Conservation (phyloP, 2,888 invertebrate genomes). For the Podotricha telesiphe region DNA sequence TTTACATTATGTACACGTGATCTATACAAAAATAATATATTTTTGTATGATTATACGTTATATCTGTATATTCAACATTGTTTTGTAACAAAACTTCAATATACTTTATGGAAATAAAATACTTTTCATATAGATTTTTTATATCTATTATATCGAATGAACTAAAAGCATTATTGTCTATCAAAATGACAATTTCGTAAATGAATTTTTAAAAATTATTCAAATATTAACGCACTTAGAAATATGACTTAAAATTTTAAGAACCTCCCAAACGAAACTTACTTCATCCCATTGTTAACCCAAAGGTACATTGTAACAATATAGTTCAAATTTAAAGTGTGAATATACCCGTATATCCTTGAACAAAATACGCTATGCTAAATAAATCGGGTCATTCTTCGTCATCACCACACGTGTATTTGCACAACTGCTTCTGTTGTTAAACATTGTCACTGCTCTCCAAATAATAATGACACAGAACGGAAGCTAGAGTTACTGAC, state of each 20-base stretch:
- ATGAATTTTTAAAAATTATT: not conserved
- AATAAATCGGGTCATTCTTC: constrained; percentile 27
- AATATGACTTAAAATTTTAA: not conserved
- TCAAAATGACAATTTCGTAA: no score
- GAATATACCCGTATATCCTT: constrained; percentile 38
- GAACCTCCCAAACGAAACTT: constrained; percentile 4
- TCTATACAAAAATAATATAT: no score
- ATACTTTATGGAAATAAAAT: no score
- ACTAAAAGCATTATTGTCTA: no score
- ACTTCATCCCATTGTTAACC: constrained; percentile 29
- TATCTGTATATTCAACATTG: no score
- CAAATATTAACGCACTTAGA: not conserved
- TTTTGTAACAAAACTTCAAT: no score
- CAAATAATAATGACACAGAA: constrained; percentile 6
- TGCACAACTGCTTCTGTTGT: constrained; percentile 32
- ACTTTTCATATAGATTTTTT: no score
- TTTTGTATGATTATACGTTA: no score
- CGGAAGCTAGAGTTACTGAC: constrained; percentile 13
- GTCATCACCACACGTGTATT: constrained; percentile 36
- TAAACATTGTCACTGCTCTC: constrained; percentile 12
- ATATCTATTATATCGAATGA: no score
- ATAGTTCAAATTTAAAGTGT: constrained; percentile 26
- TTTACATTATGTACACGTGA: no score
- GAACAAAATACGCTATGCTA: constrained; percentile 28
- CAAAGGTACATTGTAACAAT: constrained; percentile 28